A percentile compares a stretch with the other conserved stretches of the same genome.
These are phyloP conservation scores for Lepus americanus DNA, from an alignment of 2,113 vertebrate genomes.

Conservation along the genomic window DNA sequence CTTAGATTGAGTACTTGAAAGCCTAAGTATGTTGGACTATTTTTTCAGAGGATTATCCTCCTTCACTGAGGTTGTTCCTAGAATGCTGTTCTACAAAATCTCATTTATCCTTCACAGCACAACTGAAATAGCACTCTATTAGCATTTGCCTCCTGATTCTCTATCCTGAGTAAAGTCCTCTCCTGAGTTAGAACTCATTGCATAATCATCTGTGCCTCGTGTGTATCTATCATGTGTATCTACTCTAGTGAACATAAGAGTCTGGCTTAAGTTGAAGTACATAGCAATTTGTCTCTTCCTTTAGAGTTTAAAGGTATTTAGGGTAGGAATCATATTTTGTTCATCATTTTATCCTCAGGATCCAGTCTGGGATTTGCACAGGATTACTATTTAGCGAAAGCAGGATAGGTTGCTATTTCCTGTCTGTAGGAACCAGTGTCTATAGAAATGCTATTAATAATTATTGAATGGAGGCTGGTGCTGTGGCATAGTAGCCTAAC, in stretches of 20 bases:
- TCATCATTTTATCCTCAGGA: background rate
- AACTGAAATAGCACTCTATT: background rate
- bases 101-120: background rate
- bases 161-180: background rate
- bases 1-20: conserved; percentile 3
- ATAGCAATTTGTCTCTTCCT: background rate
- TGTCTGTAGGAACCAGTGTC: background rate
- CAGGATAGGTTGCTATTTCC: conserved; percentile 24
- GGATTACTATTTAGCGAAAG: background rate
- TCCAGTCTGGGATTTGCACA: background rate
- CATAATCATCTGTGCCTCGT: background rate
- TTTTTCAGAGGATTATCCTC: background rate
- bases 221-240: background rate
- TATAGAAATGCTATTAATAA: background rate
- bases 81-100: background rate
- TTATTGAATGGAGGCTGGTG: background rate
- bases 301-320: background rate
- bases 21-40: background rate
- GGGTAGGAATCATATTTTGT: background rate
- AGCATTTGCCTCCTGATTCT: background rate
- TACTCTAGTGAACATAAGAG: background rate
- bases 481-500: too few species aligned
- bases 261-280: background rate
- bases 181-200: background rate
- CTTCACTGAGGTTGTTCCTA: background rate